Percentiles rank a stretch among this genome's conserved stretches.
phyloP scores from a whole-genome alignment of 2,113 vertebrate genomes.

The Bettongia penicillata region DNA sequence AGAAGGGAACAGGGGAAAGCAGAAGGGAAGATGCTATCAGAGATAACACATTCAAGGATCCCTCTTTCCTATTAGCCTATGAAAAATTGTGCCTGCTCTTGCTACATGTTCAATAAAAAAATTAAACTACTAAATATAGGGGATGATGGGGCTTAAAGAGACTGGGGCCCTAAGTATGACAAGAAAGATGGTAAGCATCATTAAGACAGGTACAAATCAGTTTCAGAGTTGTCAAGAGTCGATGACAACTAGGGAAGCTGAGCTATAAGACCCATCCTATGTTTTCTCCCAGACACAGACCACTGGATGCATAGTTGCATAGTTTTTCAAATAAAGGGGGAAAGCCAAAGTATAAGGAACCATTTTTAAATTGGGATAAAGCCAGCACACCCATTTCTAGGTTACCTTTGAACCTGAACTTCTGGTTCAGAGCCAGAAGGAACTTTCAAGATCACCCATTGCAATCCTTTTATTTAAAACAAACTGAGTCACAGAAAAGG shows the following conservation, averaged over 20 bases:
- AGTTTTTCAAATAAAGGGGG: neutral
- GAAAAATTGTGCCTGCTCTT: neutral
- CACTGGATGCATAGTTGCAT: neutral
- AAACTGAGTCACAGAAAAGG: neutral
- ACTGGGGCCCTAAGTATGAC: neutral
- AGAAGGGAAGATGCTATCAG: neutral
- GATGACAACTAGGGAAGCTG: neutral
- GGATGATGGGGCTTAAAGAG: neutral
- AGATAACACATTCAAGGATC: neutral
- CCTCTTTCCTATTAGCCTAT: neutral
- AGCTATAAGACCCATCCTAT: neutral
- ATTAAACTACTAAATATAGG: neutral
- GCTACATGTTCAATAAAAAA: conserved; percentile 52
- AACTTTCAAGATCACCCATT: neutral
- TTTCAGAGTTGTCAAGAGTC: neutral
- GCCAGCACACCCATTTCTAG: neutral
- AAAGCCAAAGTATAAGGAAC: neutral
- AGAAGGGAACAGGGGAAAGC: neutral
- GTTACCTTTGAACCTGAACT: neutral
- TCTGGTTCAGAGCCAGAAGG: neutral
- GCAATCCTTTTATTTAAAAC: neutral
- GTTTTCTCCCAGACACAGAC: neutral
- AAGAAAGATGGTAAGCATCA: neutral
- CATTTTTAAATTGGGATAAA: neutral
- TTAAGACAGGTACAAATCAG: neutral